Evolutionary conservation across 2,113 vertebrate genomes (phyloP), one percentile per base, ranked within the genome.

Genomic region (Gymnogyps californianus): DNA sequence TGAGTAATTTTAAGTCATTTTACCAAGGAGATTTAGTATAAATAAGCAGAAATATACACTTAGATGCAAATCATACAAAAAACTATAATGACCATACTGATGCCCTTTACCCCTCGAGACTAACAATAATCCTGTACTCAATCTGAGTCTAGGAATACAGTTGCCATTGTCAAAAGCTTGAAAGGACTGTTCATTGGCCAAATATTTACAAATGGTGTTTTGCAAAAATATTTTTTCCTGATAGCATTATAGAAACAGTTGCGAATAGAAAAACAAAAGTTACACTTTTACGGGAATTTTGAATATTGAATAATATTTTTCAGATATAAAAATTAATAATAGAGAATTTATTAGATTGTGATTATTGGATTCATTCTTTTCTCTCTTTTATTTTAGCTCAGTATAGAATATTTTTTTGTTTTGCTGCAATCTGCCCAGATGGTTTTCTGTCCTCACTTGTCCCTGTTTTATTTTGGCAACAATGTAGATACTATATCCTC

Each of bases 401-500:
- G 8, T 44, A 12, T 70, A 29, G 28, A 49, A 8, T 81, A 4
- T 55, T 74, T 28, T 66, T 49, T 71, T 85, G 7, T 86, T 92
- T 80, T 84, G 13, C 77, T 93, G 36, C 44, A 44, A 7, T 84
- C 65, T 75, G 36, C 42, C 55, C 83, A 93, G 76, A 82, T 72
- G 61, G 24, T 81, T 96, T 92, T 93, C 80, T 87, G 57, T 92
- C 86, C 88, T 92, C 52, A 54, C 32, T 94, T 82, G 72, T 95
- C 86, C 67, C 55, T 87, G 26, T 78, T 95, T 95, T 92, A 82
- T 86, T 94, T 91, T 95, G 94, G 72, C 88, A 96, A 47, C 20
- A 14, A 76, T 81, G 72, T 89, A 64, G 61, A 84, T 89, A 40
- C 61, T 81, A 31, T 80, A 89, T 93, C 65, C 86, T 92, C 77